Base-by-base conservation (phyloP, 30 jellyfish, hydroid and myxozoan species). In the Cassiopea xamachana region DNA sequence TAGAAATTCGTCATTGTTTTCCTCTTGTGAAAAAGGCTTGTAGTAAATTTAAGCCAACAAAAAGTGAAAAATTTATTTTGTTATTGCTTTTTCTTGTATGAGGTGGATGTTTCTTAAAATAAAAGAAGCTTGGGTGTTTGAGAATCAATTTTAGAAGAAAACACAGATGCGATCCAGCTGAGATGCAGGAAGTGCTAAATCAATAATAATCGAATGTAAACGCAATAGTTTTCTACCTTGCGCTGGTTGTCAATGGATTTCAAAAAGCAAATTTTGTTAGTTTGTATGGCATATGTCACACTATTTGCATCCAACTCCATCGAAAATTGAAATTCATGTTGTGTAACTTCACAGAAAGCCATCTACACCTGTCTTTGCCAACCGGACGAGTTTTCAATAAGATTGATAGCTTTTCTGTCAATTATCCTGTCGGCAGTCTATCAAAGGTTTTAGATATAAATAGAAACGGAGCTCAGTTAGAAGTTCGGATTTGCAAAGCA, bases 371-470 rank as follows among this genome's bases (percentile, higher is more conserved):
- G 87, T 58, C 75, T 48, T 78, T 48, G 75, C 48, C 70, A 7
- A 62, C 90, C 90, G 90, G 90, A 82, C 74, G 90, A 50, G 73
- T 46, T 45, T 82, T 82, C 90, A 62, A 82, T 82, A 79, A 82
- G 74, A 60, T 15, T 19, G 5, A 46, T 17, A 67, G 46, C 60
- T 58, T 68, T 44, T 51, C 46, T 80, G 89, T 75, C 84, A 75
- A 64, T 64, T 64, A 2, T 7, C 43, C 74, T 17, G 8, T 64
- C 74, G 43, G 43, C 8, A 64, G 43, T 27, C 6, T 17, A 17
- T 17, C 15, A 4, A 64, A 64, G 15, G 48, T 73, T 13, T 73
- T 49, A 3, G 60, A 49, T 73, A 73, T 73, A 73, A 73, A 73
- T 73, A 50, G 47, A 17, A 73, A 27, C 82, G 51, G 9, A 39